A percentile compares a stretch with the other conserved stretches of the same genome.
Evolutionary conservation across 2,888 invertebrate species (phyloP).

Genomic region (Barypeithes pellucidus): DNA sequence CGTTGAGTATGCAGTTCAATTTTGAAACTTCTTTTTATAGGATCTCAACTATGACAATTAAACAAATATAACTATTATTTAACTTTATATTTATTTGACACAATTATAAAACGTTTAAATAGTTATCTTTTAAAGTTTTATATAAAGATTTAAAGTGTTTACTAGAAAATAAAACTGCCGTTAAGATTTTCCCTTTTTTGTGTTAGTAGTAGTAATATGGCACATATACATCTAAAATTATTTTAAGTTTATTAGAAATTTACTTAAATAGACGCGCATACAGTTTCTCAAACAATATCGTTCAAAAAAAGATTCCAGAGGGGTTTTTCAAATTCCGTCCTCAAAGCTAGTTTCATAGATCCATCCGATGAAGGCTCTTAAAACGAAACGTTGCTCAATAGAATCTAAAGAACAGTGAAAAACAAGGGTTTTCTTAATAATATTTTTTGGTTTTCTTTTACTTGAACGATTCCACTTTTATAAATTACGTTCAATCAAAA

Average conservation of each 20-base stretch:
- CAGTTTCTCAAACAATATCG: neutral
- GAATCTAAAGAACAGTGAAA: no score
- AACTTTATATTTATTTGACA: constrained; percentile 47
- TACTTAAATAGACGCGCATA: constrained; percentile 19
- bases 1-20: neutral
- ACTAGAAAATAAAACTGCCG: constrained; percentile 31
- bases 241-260: constrained; percentile 26
- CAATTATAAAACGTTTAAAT: constrained; percentile 51
- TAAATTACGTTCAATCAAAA: neutral
- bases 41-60: constrained; percentile 21
- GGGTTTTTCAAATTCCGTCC: no score
- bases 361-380: no score
- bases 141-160: constrained; percentile 24
- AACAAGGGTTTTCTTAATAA: no score
- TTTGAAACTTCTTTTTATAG: neutral
- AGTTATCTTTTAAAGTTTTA: constrained; percentile 28
- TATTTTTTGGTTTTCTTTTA: neutral
- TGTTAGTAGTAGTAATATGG: constrained; percentile 51
- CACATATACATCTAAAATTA: constrained; percentile 52
- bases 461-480: neutral
- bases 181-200: constrained; percentile 20
- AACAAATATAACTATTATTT: constrained; percentile 10
- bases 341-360: no score
- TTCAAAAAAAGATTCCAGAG: neutral
- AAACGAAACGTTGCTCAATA: no score